These are phyloP conservation scores for Ciona savignyi DNA, from an alignment of 23 tunicate species.

Conservation along the genomic window DNA sequence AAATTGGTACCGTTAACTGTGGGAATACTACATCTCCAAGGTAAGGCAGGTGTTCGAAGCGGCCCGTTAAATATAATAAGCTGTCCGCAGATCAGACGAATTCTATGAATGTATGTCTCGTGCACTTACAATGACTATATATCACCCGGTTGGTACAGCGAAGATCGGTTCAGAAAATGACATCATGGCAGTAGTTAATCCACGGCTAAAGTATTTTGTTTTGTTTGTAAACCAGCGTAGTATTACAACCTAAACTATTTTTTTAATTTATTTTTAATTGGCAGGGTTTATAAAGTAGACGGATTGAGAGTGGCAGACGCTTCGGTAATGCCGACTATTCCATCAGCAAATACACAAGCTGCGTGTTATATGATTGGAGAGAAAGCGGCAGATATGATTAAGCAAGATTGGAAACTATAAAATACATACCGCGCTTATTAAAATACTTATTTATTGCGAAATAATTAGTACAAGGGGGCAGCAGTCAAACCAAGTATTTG, in stretches of 20 bases:
- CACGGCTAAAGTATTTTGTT: neutral
- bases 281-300: constrained; percentile 49
- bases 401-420: constrained; percentile 50
- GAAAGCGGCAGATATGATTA: constrained; percentile 67
- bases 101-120: neutral
- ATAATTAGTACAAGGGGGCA: too few relatives aligned
- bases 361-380: constrained; percentile 93
- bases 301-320: constrained; percentile 77
- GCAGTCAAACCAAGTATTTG: too few relatives aligned
- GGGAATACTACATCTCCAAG: neutral
- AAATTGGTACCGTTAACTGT: constrained; percentile 1
- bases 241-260: too few relatives aligned
- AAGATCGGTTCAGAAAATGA: neutral
- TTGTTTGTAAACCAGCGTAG: neutral
- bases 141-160: neutral
- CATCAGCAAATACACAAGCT: constrained; percentile 68
- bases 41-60: neutral
- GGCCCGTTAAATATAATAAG: too few relatives aligned
- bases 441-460: too few relatives aligned
- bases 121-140: neutral
- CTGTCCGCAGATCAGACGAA: neutral
- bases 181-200: neutral
- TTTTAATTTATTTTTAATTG: too few relatives aligned
- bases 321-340: constrained; percentile 63
- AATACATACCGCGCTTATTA: too few relatives aligned